Evolutionary conservation across 1,140 invertebrate genomes (phyloP), one percentile per base, ranked within the genome.

Genomic region (Melitaea cinxia): DNA sequence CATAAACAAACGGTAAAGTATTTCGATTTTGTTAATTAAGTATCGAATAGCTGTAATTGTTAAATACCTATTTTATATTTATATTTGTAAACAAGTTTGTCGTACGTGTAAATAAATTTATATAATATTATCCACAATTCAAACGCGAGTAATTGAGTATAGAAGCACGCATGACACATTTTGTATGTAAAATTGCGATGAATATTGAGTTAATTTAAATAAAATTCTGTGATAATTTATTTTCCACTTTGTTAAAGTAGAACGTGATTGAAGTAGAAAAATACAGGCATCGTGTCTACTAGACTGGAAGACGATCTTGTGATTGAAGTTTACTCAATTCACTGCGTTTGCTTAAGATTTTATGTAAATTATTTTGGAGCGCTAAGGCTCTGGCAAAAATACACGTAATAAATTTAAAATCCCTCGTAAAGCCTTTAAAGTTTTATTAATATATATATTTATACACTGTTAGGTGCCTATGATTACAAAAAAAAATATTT

Each of bases 301-400:
- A 78, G 78, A 78, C 74, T 77, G 72, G 76, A 79, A 81, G 70
- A 72, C 65, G 72, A 73, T 83, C 72, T 70, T 77, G 73, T 79
- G 78, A 88, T 85, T 88, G 80, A 87, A 84, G 81, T 87, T 85
- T 87, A 80, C 80, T 75, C 82, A 80, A 84, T 80, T 82, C 75
- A 58, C 73, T 77, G 77, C 74, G 80, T 81, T 85, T 84, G 67
- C 80, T 83, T 73, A 81, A 85, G 75, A 84, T 83, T 84, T 85
- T 81, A 82, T 78, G 73, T 80, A 84, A 85, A 85, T 85, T 84
- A 81, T 81, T 85, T 78, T 78, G 74, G 57, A 74, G 65, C 73
- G 69, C 68, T 62, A 61, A 70, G 52, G 65, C 45, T 65, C 68
- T 53, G 58, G 55, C 65, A 73, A 72, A 70, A 69, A 66, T 62